phyloP scores from a whole-genome alignment of 2,113 vertebrate species.

The Cyphomyrus plagiostoma region DNA sequence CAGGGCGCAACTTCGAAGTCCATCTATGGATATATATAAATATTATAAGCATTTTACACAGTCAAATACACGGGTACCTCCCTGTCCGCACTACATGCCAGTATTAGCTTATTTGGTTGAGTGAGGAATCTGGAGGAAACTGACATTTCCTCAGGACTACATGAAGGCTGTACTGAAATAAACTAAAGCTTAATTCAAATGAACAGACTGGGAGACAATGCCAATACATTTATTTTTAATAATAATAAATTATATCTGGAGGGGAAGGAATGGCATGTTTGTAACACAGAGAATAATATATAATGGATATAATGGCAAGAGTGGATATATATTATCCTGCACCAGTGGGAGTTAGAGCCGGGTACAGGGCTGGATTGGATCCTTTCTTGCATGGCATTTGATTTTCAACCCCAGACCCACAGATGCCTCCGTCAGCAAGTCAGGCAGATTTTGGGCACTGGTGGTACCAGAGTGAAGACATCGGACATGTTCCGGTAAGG shows the following conservation, averaged over 20 bases:
- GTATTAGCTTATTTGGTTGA: background rate
- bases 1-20: background rate
- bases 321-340: background rate
- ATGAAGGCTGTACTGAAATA: background rate
- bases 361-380: background rate
- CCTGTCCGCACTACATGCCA: background rate
- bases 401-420: background rate
- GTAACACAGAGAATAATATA: background rate
- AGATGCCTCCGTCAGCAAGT: background rate
- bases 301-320: background rate
- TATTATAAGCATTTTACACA: background rate
- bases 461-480: background rate
- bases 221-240: background rate
- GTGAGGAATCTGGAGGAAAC: background rate
- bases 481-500: background rate
- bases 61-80: background rate
- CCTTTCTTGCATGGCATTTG: background rate
- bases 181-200: background rate
- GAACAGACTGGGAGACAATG: background rate
- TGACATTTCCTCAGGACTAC: background rate
- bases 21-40: background rate
- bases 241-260: background rate
- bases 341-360: background rate
- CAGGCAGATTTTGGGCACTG: background rate
- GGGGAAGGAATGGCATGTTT: background rate